A percentile compares a stretch with the other conserved stretches of the same genome.
Conservation (phyloP, 2,797 vertebrate genomes). For the Peromyscus aztecus region DNA sequence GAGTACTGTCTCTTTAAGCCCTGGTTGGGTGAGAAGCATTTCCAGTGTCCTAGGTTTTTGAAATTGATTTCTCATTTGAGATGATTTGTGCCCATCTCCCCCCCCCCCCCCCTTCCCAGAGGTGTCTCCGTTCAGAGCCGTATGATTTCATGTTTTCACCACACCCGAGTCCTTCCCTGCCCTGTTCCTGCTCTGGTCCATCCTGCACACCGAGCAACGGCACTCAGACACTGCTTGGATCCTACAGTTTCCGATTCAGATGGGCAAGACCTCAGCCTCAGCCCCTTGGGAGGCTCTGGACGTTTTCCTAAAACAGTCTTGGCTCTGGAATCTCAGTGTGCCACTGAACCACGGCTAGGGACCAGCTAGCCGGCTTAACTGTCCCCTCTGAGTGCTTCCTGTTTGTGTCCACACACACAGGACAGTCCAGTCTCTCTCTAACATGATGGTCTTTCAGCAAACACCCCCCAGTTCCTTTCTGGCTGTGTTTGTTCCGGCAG, state of each 20-base stretch:
- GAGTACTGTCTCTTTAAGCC: not conserved
- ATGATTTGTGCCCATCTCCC: not conserved
- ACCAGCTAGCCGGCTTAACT: not conserved
- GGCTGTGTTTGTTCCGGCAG: not conserved
- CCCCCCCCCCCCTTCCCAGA: rapidly evolving
- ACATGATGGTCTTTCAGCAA: not conserved
- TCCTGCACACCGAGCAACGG: not conserved
- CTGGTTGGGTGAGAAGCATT: not conserved
- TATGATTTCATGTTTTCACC: not conserved
- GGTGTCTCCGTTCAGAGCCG: not conserved
- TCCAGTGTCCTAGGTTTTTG: not conserved
- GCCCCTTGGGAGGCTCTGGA: not conserved
- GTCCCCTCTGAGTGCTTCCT: not conserved
- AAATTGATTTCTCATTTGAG: conserved; percentile 42
- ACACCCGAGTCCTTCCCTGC: not conserved
- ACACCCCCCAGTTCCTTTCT: not conserved
- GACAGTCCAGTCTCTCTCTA: not conserved
- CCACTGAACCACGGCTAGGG: not conserved
- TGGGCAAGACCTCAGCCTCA: not conserved
- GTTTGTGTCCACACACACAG: not conserved
- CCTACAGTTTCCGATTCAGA: not conserved
- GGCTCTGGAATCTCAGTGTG: not conserved
- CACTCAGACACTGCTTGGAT: not conserved
- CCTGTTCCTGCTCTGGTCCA: not conserved
- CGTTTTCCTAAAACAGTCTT: not conserved